Conservation (phyloP, 1,140 invertebrate species). For the Mactra quadrangularis region DNA sequence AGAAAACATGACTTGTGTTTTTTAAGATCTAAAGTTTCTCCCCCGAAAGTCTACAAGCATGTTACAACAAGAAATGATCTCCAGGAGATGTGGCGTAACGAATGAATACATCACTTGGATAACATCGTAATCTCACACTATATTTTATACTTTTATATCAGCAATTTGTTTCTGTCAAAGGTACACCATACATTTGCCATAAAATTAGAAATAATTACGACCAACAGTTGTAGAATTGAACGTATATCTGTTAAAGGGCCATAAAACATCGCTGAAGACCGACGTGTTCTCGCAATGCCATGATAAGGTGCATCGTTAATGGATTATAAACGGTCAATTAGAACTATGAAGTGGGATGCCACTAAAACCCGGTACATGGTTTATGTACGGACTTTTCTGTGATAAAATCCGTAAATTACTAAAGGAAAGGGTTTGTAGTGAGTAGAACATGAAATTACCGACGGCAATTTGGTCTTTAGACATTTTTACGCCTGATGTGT, state of each 20-base stretch:
- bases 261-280: conserved; percentile 48
- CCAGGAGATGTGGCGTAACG: conserved; percentile 28
- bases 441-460: no score
- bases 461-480: no score
- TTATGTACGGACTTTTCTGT: no score
- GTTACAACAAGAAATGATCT: no score
- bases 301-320: conserved; percentile 53
- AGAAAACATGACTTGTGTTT: no score
- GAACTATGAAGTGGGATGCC: conserved; percentile 24
- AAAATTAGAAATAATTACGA: conserved; percentile 52
- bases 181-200: conserved; percentile 51
- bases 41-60: no score
- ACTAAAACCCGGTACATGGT: conserved; percentile 12
- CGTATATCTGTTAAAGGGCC: conserved; percentile 53
- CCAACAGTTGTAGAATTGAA: conserved; percentile 16
- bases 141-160: conserved; percentile 50
- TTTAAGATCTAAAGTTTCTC: no score
- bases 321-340: conserved; percentile 56
- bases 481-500: no score
- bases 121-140: conserved; percentile 43
- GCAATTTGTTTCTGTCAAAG: conserved; percentile 59
- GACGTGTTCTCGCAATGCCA: conserved; percentile 43
- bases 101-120: conserved; percentile 46
- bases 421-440: no score
- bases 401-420: no score